These are phyloP conservation scores for Anthrax anthrax DNA, from an alignment of 2,888 invertebrate species.

Conservation along the genomic window DNA sequence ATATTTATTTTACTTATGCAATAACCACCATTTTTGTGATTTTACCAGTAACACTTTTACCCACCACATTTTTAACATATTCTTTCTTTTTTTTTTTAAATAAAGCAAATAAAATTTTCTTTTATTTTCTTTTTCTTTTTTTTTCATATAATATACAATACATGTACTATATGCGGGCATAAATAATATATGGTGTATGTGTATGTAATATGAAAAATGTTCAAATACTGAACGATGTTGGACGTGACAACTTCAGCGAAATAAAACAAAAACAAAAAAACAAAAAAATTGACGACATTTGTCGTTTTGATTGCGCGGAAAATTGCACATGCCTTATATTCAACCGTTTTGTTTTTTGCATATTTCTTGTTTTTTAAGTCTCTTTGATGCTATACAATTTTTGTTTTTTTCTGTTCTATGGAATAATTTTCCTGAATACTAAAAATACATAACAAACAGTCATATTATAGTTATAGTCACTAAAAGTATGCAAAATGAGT, in stretches of 20 bases:
- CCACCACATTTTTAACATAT: neutral
- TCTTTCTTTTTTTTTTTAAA: no score
- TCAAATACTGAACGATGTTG: slow-evolving; percentile 13
- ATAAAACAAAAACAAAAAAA: neutral
- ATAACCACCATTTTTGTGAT: no score
- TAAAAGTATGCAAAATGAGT: neutral
- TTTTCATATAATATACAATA: neutral
- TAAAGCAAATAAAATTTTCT: no score
- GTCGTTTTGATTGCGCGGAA: slow-evolving; percentile 19
- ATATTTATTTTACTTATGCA: no score
- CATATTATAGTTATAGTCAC: no score
- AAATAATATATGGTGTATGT: neutral
- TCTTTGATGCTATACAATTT: no score
- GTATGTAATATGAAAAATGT: slow-evolving; percentile 1
- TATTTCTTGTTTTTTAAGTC: neutral
- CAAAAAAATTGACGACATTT: slow-evolving; percentile 20
- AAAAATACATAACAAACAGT: neutral
- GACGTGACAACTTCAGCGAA: slow-evolving; percentile 18
- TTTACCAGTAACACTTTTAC: neutral
- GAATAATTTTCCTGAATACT: neutral
- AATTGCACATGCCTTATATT: slow-evolving; percentile 14
- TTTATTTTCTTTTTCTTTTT: neutral
- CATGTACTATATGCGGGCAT: neutral
- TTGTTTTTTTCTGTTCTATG: neutral
- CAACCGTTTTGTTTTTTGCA: neutral